Percentiles rank a stretch among this genome's conserved stretches.
phyloP scores from a whole-genome alignment of 2,888 invertebrate genomes.

The Watsonalla binaria region DNA sequence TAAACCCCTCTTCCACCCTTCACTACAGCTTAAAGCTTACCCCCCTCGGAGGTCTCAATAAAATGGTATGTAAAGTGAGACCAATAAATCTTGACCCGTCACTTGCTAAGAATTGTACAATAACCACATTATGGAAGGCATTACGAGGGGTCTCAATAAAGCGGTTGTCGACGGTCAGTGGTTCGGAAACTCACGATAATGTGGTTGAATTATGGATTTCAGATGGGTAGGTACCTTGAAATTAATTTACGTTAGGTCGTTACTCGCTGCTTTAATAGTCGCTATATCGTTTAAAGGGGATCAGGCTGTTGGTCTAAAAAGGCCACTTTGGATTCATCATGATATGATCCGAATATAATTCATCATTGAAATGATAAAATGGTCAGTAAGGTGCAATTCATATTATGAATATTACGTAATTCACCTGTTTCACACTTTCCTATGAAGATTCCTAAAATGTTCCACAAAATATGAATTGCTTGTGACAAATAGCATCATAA shows the following conservation, averaged over 20 bases:
- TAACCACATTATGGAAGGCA: conserved; percentile 12
- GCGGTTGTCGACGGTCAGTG: conserved; percentile 45
- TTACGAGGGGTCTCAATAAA: conserved; percentile 26
- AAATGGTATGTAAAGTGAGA: conserved; percentile 27
- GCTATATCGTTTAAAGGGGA: too few relatives aligned
- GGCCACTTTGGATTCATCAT: too few relatives aligned
- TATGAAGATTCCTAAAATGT: too few relatives aligned
- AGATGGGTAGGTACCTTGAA: conserved; percentile 25
- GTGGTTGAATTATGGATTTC: conserved; percentile 55
- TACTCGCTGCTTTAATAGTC: neutral
- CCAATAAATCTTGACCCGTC: conserved; percentile 28
- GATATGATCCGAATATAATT: too few relatives aligned
- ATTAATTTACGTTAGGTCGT: conserved; percentile 31
- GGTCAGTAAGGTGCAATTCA: too few relatives aligned
- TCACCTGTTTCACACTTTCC: too few relatives aligned
- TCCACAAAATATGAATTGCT: too few relatives aligned
- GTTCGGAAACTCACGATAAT: conserved; percentile 65
- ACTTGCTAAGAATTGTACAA: conserved; percentile 16
- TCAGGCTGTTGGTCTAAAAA: too few relatives aligned
- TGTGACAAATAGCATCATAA: too few relatives aligned
- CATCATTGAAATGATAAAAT: too few relatives aligned
- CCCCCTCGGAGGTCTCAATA: conserved; percentile 28
- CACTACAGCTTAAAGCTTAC: conserved; percentile 14
- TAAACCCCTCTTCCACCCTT: conserved; percentile 12
- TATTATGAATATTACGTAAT: too few relatives aligned